A percentile compares a stretch with the other conserved stretches of the same genome.
Conservation (phyloP, 2,888 invertebrate genomes). For the Exephanes ischioxanthus region DNA sequence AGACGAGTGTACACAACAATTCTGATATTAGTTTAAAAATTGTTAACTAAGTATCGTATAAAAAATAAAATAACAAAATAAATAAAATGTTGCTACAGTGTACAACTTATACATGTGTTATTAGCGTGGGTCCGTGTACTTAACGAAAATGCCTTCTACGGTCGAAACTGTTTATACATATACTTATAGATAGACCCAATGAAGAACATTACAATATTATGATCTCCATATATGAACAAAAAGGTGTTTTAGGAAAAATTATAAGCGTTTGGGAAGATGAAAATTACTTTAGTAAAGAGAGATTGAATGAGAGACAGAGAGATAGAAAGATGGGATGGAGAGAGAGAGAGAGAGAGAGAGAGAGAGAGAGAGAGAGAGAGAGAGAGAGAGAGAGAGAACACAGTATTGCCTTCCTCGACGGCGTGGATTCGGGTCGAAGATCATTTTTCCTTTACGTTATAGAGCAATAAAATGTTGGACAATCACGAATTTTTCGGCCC, state of each 20-base stretch:
- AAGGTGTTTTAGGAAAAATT: slow-evolving; percentile 24
- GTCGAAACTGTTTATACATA: slow-evolving; percentile 68
- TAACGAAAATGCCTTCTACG: slow-evolving; percentile 76
- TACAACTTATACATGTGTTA: slow-evolving; percentile 34
- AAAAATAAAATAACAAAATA: slow-evolving; percentile 21
- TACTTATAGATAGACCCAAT: slow-evolving; percentile 64
- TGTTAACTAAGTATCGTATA: slow-evolving; percentile 7
- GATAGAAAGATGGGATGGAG: slow-evolving; percentile 41
- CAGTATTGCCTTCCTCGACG: slow-evolving; percentile 83
- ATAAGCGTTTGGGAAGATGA: slow-evolving; percentile 34
- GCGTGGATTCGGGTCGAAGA: slow-evolving; percentile 76
- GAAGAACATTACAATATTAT: slow-evolving; percentile 51
- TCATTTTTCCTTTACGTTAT: slow-evolving; percentile 78
- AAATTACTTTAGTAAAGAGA: slow-evolving; percentile 55
- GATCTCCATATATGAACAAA: slow-evolving; percentile 42
- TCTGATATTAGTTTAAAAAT: slow-evolving; percentile 6
- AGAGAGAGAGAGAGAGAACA: slow-evolving; percentile 74
- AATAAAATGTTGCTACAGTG: slow-evolving; percentile 17
- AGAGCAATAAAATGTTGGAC: slow-evolving; percentile 81
- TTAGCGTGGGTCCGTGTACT: slow-evolving; percentile 69
- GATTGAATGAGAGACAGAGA: slow-evolving; percentile 26
- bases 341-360: slow-evolving; percentile 28
- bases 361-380: slow-evolving; percentile 50
- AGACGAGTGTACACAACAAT: slow-evolving; percentile 25
- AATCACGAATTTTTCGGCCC: slow-evolving; percentile 74